Evolutionary conservation across 1,140 invertebrate species (phyloP), one percentile per base, ranked within the genome.

Genomic region (Rhyacophila brunnea): DNA sequence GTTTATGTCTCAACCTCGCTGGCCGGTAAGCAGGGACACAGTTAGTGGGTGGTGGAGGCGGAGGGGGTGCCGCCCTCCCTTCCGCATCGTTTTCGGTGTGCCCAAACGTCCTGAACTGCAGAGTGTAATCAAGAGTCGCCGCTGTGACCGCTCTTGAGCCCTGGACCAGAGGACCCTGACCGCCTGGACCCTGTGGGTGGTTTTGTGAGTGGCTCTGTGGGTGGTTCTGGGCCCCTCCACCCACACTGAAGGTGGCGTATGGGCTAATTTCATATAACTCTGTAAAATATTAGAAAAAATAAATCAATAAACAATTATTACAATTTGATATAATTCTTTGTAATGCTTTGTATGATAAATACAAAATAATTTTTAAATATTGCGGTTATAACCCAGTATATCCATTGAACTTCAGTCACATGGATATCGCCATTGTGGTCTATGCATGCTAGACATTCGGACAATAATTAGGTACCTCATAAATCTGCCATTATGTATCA

Each of bases 211-310:
- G 13, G 35, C 54, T 34, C n/a, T 66, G 60, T 65, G 9, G 65
- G 68, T 38, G 45, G 7, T 42, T 52, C 28, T 13, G 66, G 60
- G 52, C 64, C 66, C 45, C 72, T 67, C 19, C 73, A 64, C 35
- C 82, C 75, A 88, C 83, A 62, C 83, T 87, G 70, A 88, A 89
- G 35, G 87, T 89, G 11, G 87, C 87, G 71, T 89, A 89, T 0
- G 87, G 87, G 66, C 85, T 87, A 56, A 89, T 88, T 69, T 89
- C 87, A 66, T 88, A 88, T 80, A 84, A 84, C 77, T 87, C 85
- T 83, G 68, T 1, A 58, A 52, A n/a, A n/a, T n/a, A n/a, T n/a
- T n/a, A n/a, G n/a, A n/a, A n/a, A n/a, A n/a, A n/a, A n/a, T n/a
- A n/a, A n/a, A n/a, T n/a, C n/a, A n/a, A n/a, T n/a, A n/a, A n/a